These are phyloP conservation scores for Plectrocnemia conspersa DNA, from an alignment of 1,140 invertebrate genomes.

Conservation along the genomic window DNA sequence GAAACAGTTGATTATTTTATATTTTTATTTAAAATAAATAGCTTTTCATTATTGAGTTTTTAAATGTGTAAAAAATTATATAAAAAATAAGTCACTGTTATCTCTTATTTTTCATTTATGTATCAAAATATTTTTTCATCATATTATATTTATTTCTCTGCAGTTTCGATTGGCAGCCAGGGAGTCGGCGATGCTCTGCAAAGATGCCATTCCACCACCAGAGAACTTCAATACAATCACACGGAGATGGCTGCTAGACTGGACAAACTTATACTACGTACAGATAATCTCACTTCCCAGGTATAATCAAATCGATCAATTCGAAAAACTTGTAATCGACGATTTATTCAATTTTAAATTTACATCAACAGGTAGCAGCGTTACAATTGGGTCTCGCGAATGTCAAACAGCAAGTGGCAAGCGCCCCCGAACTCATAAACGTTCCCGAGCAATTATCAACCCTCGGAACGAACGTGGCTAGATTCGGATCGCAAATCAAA, in stretches of 20 bases:
- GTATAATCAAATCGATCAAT: conserved; percentile 36
- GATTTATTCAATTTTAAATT: conserved; percentile 4
- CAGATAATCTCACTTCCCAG: conserved; percentile 51
- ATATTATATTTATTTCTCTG: conserved; percentile 3
- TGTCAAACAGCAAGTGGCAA: conserved; percentile 55
- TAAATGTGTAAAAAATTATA: not conserved
- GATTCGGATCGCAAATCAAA: conserved; percentile 55
- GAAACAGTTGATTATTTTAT: no score
- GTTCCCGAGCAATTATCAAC: conserved; percentile 52
- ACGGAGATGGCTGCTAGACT: conserved; percentile 54
- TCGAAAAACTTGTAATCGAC: not conserved
- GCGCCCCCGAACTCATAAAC: conserved; percentile 54
- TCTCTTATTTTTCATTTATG: not conserved
- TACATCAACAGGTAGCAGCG: conserved; percentile 41
- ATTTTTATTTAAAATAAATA: no score
- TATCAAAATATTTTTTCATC: conserved; percentile 1
- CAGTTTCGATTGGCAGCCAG: conserved; percentile 62
- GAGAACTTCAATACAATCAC: conserved; percentile 59
- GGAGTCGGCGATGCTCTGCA: conserved; percentile 60
- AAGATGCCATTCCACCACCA: conserved; percentile 59
- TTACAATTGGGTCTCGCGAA: conserved; percentile 50
- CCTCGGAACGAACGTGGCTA: conserved; percentile 53
- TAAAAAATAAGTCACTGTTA: not conserved
- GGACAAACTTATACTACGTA: conserved; percentile 43
- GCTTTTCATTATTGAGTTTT: no score